Evolutionary conservation across 2,888 invertebrate genomes (phyloP).

Genomic region (Cerastoderma edule): DNA sequence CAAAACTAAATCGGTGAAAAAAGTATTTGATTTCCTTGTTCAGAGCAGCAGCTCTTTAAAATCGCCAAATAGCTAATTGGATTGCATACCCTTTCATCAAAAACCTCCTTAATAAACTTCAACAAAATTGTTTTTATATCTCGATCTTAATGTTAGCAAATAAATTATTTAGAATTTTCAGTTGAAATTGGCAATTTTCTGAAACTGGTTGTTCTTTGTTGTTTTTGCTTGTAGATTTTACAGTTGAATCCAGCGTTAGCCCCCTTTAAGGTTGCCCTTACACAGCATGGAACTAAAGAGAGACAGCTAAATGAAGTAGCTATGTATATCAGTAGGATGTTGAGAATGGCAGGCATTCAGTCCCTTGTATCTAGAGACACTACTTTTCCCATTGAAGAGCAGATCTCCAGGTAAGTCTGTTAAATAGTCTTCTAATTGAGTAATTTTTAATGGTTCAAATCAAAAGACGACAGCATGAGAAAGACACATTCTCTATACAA

Average conservation of each 20-base stretch:
- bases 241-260: conserved; percentile 73
- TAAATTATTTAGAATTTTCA: too few species aligned
- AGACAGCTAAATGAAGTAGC: conserved; percentile 68
- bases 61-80: too few species aligned
- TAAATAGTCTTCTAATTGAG: background rate
- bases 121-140: too few species aligned
- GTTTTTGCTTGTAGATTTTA: conserved; percentile 74
- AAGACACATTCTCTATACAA: too few species aligned
- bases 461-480: background rate
- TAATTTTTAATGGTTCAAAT: background rate
- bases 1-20: too few species aligned
- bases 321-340: conserved; percentile 63
- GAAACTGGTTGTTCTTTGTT: too few species aligned
- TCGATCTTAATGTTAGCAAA: too few species aligned
- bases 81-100: too few species aligned
- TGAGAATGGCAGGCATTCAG: conserved; percentile 66
- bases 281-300: conserved; percentile 56
- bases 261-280: conserved; percentile 75
- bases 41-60: too few species aligned
- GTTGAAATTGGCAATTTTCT: too few species aligned
- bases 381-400: conserved; percentile 55
- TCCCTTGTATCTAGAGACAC: conserved; percentile 63
- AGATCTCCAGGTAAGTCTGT: conserved; percentile 58
- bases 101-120: too few species aligned
- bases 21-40: too few species aligned